A percentile compares a stretch with the other conserved stretches of the same genome.
Evolutionary conservation across 1,140 invertebrate genomes (phyloP).

Genomic region (Drosophila suzukii): DNA sequence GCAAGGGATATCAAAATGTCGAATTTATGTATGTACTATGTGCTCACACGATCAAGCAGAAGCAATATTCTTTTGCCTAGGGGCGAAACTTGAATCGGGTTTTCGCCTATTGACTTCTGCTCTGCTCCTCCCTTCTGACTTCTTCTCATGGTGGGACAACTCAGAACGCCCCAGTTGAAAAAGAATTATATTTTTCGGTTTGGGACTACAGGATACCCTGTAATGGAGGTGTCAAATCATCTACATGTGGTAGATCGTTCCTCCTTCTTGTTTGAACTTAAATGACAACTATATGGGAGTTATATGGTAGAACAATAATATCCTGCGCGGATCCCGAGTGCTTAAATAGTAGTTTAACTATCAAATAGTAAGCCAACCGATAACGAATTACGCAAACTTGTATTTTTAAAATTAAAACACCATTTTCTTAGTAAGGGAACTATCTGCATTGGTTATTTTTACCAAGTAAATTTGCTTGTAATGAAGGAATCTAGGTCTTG

Average conservation of each 20-base stretch:
- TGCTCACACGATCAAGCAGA: slow-evolving; percentile 7
- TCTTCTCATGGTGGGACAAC: slow-evolving; percentile 2
- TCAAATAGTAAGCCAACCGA: too few species aligned
- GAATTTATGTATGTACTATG: slow-evolving; percentile 12
- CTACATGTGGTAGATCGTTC: too few species aligned
- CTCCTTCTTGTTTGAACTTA: too few species aligned
- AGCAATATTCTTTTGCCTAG: slow-evolving; percentile 32
- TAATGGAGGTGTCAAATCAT: background rate
- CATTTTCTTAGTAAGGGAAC: too few species aligned
- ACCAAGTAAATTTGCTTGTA: too few species aligned
- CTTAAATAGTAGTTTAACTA: too few species aligned
- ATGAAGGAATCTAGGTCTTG: too few species aligned
- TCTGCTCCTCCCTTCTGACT: slow-evolving; percentile 17
- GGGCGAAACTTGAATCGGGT: slow-evolving; percentile 30
- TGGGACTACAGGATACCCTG: slow-evolving; percentile 2
- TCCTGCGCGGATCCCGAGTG: too few species aligned
- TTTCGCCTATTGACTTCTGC: slow-evolving; percentile 38
- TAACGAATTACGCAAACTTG: too few species aligned
- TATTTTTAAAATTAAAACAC: too few species aligned
- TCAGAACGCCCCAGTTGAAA: slow-evolving; percentile 22
- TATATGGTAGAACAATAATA: background rate
- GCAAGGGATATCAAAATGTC: slow-evolving; percentile 21
- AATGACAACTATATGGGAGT: too few species aligned
- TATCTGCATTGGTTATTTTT: too few species aligned
- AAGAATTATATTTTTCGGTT: background rate